A percentile compares a stretch with the other conserved stretches of the same genome.
These are phyloP conservation scores for Microdon myrmicae DNA, from an alignment of 2,888 invertebrate genomes.

Conservation along the genomic window DNA sequence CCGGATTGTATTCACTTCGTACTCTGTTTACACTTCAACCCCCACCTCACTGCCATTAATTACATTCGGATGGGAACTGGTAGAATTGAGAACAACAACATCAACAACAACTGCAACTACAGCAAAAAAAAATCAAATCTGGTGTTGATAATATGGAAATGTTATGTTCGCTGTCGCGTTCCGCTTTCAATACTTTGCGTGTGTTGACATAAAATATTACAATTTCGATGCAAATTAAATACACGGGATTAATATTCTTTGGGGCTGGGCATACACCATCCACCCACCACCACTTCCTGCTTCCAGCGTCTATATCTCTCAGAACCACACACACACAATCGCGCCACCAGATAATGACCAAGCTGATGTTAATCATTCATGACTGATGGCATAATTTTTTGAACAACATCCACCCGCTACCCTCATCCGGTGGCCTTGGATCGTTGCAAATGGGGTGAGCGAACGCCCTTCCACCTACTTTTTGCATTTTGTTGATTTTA, in stretches of 20 bases:
- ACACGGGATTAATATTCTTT: conserved; percentile 40
- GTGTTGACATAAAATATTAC: conserved; percentile 53
- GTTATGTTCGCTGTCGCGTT: conserved; percentile 33
- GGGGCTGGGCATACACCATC: conserved; percentile 1
- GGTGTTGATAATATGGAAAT: conserved; percentile 50
- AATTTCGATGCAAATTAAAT: conserved; percentile 49
- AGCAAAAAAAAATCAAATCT: conserved; percentile 15
- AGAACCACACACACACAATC: no score
- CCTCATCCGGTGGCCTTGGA: no score
- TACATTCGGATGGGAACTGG: conserved; percentile 30
- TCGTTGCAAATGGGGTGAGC: conserved; percentile 12
- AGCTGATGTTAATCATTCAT: conserved; percentile 32
- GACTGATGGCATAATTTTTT: conserved; percentile 41
- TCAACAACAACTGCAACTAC: neutral
- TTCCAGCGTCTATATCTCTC: no score
- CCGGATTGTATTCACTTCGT: conserved; percentile 37
- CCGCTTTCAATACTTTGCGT: conserved; percentile 12
- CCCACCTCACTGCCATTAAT: conserved; percentile 45
- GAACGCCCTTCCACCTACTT: conserved; percentile 43
- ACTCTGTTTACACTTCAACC: conserved; percentile 45
- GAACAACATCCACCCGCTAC: no score
- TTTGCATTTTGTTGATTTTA: neutral
- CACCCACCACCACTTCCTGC: no score
- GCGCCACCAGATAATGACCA: conserved; percentile 1
- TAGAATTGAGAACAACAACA: conserved; percentile 1